A percentile compares a stretch with the other conserved stretches of the same genome.
Conservation (phyloP, 2,888 invertebrate genomes). For the Ditylenchus weischeri region DNA sequence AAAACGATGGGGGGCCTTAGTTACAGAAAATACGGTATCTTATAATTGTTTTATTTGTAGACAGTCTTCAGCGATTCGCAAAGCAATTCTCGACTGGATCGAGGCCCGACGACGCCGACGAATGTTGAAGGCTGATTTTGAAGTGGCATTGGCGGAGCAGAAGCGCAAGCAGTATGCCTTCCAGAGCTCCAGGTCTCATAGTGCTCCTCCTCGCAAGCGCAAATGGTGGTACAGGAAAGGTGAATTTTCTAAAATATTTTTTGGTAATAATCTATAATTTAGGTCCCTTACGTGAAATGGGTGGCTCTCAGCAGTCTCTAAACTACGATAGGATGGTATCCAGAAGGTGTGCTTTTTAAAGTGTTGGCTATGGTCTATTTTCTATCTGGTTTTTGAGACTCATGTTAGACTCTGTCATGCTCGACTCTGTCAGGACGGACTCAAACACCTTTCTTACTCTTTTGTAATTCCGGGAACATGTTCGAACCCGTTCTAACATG, state of each 20-base stretch:
- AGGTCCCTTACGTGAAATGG: conserved; percentile 25
- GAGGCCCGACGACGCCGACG: background rate
- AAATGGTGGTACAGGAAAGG: conserved; percentile 38
- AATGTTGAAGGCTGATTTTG: background rate
- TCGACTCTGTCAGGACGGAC: no score
- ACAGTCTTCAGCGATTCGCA: background rate
- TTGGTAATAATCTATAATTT: background rate
- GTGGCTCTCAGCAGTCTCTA: conserved; percentile 30
- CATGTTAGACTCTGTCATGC: no score
- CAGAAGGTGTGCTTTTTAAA: no score
- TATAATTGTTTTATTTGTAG: background rate
- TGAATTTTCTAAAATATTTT: conserved; percentile 9
- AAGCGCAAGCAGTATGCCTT: conserved; percentile 6
- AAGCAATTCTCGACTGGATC: conserved; percentile 2
- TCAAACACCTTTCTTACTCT: no score
- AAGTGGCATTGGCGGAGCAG: background rate
- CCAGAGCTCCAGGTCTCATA: conserved; percentile 28
- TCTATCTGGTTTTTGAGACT: no score
- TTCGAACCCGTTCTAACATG: no score
- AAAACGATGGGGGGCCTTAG: no score
- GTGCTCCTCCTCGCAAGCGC: conserved; percentile 35
- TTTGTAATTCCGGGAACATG: no score
- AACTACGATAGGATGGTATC: conserved; percentile 39
- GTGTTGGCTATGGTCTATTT: no score
- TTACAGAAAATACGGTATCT: no score